phyloP scores from a whole-genome alignment of 1,140 invertebrate species.

The Zaprionus kolodkinae region DNA sequence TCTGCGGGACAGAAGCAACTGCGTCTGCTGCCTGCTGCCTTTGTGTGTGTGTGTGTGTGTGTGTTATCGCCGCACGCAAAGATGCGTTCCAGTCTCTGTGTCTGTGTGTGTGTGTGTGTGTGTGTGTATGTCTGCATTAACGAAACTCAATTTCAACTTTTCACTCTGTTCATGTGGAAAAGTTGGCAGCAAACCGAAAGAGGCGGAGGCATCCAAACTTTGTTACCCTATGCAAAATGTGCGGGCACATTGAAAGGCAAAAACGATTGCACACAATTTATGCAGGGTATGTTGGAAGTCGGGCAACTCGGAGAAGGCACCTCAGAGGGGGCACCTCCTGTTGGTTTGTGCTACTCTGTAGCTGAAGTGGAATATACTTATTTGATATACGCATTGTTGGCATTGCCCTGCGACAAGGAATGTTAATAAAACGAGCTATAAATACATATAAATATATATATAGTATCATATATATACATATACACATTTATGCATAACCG shows the following conservation, averaged over 20 bases:
- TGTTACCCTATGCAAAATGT: slow-evolving; percentile 32
- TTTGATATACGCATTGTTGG: slow-evolving; percentile 51
- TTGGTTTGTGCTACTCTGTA: slow-evolving; percentile 4
- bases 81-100: slow-evolving; percentile 23
- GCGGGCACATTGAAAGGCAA: background rate
- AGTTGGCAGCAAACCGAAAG: slow-evolving; percentile 48
- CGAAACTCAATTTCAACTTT: slow-evolving; percentile 70
- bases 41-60: background rate
- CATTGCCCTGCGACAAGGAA: slow-evolving; percentile 21
- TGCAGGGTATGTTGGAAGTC: slow-evolving; percentile 1
- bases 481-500: slow-evolving; percentile 17
- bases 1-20: slow-evolving; percentile 33
- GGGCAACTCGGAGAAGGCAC: background rate
- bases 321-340: slow-evolving; percentile 11
- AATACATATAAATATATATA: background rate
- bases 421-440: slow-evolving; percentile 41
- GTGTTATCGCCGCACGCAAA: slow-evolving; percentile 46
- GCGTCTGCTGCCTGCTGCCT: background rate
- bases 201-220: slow-evolving; percentile 31
- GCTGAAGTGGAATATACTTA: slow-evolving; percentile 44
- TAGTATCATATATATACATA: background rate
- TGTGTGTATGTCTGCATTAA: slow-evolving; percentile 57
- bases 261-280: background rate
- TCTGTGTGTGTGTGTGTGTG: slow-evolving; percentile 30
- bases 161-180: slow-evolving; percentile 68